Percentiles rank a stretch among this genome's conserved stretches.
These are phyloP conservation scores for Drosophila meridiana DNA, from an alignment of 2,888 invertebrate species.

Conservation along the genomic window DNA sequence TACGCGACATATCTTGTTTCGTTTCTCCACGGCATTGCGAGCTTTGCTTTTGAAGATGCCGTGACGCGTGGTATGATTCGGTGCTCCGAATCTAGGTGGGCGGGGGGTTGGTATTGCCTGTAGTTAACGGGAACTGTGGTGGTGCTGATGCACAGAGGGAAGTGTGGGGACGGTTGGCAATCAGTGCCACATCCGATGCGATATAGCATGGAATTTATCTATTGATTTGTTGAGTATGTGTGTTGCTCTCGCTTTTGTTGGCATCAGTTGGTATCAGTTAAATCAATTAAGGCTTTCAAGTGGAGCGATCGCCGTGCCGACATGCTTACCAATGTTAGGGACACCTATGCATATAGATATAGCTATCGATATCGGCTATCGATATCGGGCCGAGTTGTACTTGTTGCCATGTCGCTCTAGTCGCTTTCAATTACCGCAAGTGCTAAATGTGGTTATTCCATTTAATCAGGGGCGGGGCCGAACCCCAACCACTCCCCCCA, in stretches of 20 bases:
- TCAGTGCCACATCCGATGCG: slow-evolving; percentile 73
- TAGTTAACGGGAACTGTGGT: slow-evolving; percentile 27
- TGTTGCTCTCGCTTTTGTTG: slow-evolving; percentile 33
- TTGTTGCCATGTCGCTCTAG: slow-evolving; percentile 44
- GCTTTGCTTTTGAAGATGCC: slow-evolving; percentile 71
- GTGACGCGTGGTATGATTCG: slow-evolving; percentile 41
- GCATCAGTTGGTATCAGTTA: slow-evolving; percentile 75
- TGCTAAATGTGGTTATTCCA: slow-evolving; percentile 80
- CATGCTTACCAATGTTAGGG: slow-evolving; percentile 67
- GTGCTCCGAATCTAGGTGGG: slow-evolving; percentile 7
- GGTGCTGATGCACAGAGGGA: slow-evolving; percentile 5
- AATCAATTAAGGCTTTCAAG: slow-evolving; percentile 81
- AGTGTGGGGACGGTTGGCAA: slow-evolving; percentile 39
- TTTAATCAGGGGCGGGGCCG: slow-evolving; percentile 73
- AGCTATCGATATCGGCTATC: slow-evolving; percentile 30
- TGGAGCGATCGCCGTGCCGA: slow-evolving; percentile 69
- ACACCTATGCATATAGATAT: slow-evolving; percentile 11
- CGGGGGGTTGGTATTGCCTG: slow-evolving; percentile 2
- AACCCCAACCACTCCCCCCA: not conserved
- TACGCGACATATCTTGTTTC: slow-evolving; percentile 60
- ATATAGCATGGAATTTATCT: slow-evolving; percentile 64
- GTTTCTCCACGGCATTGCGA: slow-evolving; percentile 45
- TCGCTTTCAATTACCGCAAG: slow-evolving; percentile 75
- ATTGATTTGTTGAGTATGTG: slow-evolving; percentile 73
- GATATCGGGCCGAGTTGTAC: slow-evolving; percentile 38